Percentiles rank a stretch among this genome's conserved stretches.
Conservation (phyloP, 2,113 vertebrate species). For the Xyrauchen texanus region DNA sequence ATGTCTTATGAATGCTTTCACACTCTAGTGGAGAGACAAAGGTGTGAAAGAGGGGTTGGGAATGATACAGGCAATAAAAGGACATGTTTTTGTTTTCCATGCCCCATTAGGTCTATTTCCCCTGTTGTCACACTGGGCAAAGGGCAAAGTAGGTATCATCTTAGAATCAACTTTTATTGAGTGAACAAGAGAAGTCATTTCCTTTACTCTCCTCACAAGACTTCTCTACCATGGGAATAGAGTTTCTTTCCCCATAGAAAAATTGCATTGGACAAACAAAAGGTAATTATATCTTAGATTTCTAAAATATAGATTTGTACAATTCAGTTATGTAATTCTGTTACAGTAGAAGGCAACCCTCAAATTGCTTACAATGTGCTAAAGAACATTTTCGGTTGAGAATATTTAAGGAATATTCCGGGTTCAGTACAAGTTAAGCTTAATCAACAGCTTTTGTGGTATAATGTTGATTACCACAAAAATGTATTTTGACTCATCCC, state of each 20-base stretch:
- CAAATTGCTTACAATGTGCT: too few species aligned
- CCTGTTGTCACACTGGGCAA: conserved; percentile 38
- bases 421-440: too few species aligned
- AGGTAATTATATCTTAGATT: too few species aligned
- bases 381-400: too few species aligned
- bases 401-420: too few species aligned
- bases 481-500: too few species aligned
- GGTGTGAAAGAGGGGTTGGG: conserved; percentile 20
- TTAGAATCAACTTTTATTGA: conserved; percentile 22
- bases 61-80: neutral
- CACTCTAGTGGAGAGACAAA: neutral
- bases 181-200: conserved; percentile 4
- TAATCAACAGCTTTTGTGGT: too few species aligned
- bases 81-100: conserved; percentile 35
- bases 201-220: neutral
- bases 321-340: too few species aligned
- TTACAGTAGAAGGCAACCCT: too few species aligned
- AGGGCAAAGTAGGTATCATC: conserved; percentile 19
- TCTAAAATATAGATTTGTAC: too few species aligned
- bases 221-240: conserved; percentile 34
- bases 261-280: neutral
- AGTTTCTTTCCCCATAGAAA: conserved; percentile 3
- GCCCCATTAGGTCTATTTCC: conserved; percentile 53
- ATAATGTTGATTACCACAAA: too few species aligned
- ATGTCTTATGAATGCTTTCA: neutral